Evolutionary conservation across 2,113 vertebrate genomes (phyloP), one percentile per base, ranked within the genome.

Genomic region (Eulemur macaco): DNA sequence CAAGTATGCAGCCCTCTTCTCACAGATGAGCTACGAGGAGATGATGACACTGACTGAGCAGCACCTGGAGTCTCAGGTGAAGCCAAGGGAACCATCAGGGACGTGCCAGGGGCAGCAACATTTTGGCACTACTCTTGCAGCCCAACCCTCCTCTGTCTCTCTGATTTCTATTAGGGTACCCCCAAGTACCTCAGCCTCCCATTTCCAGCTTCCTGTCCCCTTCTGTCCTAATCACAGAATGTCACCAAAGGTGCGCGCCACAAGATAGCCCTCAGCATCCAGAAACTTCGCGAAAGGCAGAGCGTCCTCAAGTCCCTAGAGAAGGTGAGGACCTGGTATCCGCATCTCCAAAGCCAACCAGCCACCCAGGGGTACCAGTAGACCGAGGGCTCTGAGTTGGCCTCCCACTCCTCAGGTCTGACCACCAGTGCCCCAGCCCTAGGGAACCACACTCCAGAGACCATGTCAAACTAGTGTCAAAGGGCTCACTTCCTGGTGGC

Each of bases 1-100:
- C 98, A 99, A 99, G 98, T 99, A 99, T 12, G 99, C 99, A 3
- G 99, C 99, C 15, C 99, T 99, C 56, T 99, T 99, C 98, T 99
- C 99, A 80, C 99, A 99, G 98, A 99, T 99, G 99, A 99, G 98
- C 89, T 99, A 99, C 1, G 99, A 99, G 82, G 99, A 99, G 98
- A 99, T 99, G 99, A 99, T 99, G 99, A 99, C 99, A 20, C 98
- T 99, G 91, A 99, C 99, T 7, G 99, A 99, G 97, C 99, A 99
- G 66, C 99, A 99, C 97, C 98, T 99, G 89, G 99, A 99, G 98
- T 99, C 99, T 1, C 99, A 99, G 99, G 99, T 99, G 63, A 96
- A 50, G 20, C 73, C 37, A 21, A 29, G 18, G 73, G 56, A 29
- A 15, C 45, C 77, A 8, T 63, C 6, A 29, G 54, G 88, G 66